Evolutionary conservation across 2,797 vertebrate species (phyloP), one percentile per base, ranked within the genome.

Genomic region (Pogoniulus pusillus): DNA sequence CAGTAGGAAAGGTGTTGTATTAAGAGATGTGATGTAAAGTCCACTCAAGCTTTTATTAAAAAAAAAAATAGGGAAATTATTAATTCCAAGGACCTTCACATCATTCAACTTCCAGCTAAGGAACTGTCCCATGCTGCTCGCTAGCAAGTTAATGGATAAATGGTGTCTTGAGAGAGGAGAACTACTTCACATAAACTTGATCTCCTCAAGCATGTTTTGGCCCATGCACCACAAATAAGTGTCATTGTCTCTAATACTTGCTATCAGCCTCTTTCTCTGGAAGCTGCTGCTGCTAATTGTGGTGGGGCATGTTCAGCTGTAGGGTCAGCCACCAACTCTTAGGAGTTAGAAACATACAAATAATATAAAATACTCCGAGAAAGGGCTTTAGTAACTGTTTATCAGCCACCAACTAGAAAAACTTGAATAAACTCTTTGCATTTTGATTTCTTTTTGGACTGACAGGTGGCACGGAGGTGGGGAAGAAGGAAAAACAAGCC

Each of bases 401-500:
- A 20, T 54, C 69, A 30, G 45, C 32, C 24, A 11, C 29, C 0
- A 1, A 10, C 41, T 64, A 22, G 49, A 39, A 51, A n/a, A 7
- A 49, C 20, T 22, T 3, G 5, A 60, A 9, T 7, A 41, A 49
- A 26, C 14, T 5, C 7, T 51, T 55, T 37, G 10, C 5, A 0
- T 78, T 32, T 4, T 23, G 4, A 7, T 32, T 30, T n/a, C 49
- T 26, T 43, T 10, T 41, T 11, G 65, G 39, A 20, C 3, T 39
- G 27, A 3, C 91, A 98, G 98, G 98, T 98, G 93, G 98, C 98
- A 7, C 97, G 98, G 37, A 97, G 98, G 29, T 98, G 98, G 98
- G 98, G 98, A 2, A 98, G 98, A 73, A 97, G 98, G 85, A 98
- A 98, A 92, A 98, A 98, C 82, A 98, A 98, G 82, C 98, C 98